These are phyloP conservation scores for Leptinotarsa haldemani DNA, from an alignment of 2,888 invertebrate genomes.

Conservation along the genomic window DNA sequence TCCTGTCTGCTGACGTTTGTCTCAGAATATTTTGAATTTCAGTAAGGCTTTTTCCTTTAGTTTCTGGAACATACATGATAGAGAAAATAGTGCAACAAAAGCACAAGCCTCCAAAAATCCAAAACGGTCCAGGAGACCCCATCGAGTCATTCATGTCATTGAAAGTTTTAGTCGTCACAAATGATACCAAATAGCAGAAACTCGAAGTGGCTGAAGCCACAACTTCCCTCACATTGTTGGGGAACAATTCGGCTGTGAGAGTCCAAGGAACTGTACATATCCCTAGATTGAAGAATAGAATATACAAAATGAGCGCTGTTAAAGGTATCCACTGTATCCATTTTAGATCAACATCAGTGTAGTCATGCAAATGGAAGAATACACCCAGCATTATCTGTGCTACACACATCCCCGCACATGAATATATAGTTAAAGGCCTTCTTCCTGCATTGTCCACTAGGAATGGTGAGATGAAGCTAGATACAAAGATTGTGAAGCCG, in stretches of 20 bases:
- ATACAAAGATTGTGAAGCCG: conserved; percentile 77
- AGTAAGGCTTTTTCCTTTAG: conserved; percentile 52
- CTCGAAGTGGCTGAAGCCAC: conserved; percentile 81
- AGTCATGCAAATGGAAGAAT: conserved; percentile 67
- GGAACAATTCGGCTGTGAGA: conserved; percentile 83
- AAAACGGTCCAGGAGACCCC: conserved; percentile 76
- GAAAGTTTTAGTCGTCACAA: conserved; percentile 79
- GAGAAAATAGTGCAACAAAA: conserved; percentile 77
- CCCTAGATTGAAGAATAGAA: conserved; percentile 70
- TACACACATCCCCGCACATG: conserved; percentile 74
- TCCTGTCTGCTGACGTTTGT: neutral
- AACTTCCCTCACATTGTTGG: conserved; percentile 78
- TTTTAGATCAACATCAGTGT: conserved; percentile 62
- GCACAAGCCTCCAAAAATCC: conserved; percentile 75
- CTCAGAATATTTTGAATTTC: conserved; percentile 51
- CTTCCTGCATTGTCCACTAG: conserved; percentile 83
- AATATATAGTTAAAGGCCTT: conserved; percentile 76
- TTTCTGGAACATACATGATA: conserved; percentile 50
- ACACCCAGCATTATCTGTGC: conserved; percentile 70
- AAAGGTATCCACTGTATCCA: conserved; percentile 78
- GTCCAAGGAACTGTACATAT: conserved; percentile 85
- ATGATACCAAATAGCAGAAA: conserved; percentile 79
- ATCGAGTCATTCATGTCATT: conserved; percentile 69
- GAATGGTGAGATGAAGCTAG: conserved; percentile 79
- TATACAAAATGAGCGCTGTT: conserved; percentile 77